Base-by-base conservation (phyloP, 92 coral and sea anemone species). In the Zoanthus sansibaricus region DNA sequence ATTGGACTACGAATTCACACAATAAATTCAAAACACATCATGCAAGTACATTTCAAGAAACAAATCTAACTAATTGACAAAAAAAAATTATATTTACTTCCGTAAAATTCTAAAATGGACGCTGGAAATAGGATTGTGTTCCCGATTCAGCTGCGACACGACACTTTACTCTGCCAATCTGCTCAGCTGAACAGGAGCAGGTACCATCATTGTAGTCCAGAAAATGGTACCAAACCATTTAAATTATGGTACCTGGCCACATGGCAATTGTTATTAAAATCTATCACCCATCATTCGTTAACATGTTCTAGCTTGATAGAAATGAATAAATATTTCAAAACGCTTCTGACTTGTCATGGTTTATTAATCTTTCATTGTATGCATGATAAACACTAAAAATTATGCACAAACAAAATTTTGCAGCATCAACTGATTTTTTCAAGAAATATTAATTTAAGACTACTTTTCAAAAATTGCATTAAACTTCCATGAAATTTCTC, bases 191-290 rank as follows among this genome's bases (percentile, higher is more conserved):
- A 80, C 85, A 80, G 66, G 30, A 37, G 18, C 85, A 64, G 85
- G 85, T 80, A 20, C 61, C 75, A 18, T 48, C 12, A 80, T 80
- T 80, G 74, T 80, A 46, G 42, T 66, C 61, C 46, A 21, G 42
- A 20, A 79, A 80, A 80, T 67, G 75, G 85, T 80, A 47, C 75
- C 62, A n/a, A 62, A 68, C 56, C 20, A 64, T 64, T 71, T 44
- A 48, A 62, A 79, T 80, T 80, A 66, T 46, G 85, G 55, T 80
- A 80, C 85, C 75, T 64, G 75, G 31, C 51, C 75, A 47, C 75
- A 80, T 80, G 85, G 75, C 85, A 32, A 42, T 78, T 78, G 56
- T 78, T 59, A 78, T 78, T 58, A 17, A 78, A 77, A 78, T 78
- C 33, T 64, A 18, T 1, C 20, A 45, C 44, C 66, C 46, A 59